These are phyloP conservation scores for Pseudococcus viburni DNA, from an alignment of 2,888 invertebrate species.

Conservation along the genomic window DNA sequence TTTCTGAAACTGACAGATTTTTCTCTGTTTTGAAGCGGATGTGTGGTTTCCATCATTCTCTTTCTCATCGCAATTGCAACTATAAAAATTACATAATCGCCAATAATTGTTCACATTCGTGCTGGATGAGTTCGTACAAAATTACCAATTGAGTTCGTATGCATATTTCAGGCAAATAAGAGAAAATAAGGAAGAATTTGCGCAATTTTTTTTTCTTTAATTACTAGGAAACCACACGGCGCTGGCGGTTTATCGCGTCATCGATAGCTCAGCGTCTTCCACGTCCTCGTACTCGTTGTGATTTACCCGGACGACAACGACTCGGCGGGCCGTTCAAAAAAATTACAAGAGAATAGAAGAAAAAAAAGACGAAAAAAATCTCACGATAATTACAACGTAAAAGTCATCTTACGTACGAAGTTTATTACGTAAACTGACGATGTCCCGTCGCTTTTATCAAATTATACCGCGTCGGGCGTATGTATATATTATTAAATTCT, in stretches of 20 bases:
- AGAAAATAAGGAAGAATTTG: neutral
- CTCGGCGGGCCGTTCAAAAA: neutral
- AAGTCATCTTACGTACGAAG: constrained; percentile 13
- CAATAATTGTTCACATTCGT: neutral
- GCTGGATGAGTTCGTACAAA: neutral
- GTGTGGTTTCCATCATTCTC: constrained; percentile 1
- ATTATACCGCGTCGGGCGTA: constrained; percentile 31
- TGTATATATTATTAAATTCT: constrained; percentile 19
- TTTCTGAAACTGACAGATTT: neutral
- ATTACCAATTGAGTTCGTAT: neutral
- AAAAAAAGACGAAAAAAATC: neutral
- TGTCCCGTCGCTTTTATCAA: constrained; percentile 35
- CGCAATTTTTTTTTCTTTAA: constrained; percentile 19
- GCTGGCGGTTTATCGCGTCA: neutral
- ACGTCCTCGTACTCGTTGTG: constrained; percentile 2
- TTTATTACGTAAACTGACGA: neutral
- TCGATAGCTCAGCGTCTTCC: neutral
- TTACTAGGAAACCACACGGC: neutral
- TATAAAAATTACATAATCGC: constrained; percentile 1
- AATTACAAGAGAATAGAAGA: neutral
- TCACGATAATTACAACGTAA: constrained; percentile 39
- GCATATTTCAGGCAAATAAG: neutral
- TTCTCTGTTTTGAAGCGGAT: neutral
- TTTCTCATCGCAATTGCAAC: neutral
- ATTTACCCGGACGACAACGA: neutral